These are phyloP conservation scores for Dallia pectoralis DNA, from an alignment of 2,797 vertebrate species.

Conservation along the genomic window DNA sequence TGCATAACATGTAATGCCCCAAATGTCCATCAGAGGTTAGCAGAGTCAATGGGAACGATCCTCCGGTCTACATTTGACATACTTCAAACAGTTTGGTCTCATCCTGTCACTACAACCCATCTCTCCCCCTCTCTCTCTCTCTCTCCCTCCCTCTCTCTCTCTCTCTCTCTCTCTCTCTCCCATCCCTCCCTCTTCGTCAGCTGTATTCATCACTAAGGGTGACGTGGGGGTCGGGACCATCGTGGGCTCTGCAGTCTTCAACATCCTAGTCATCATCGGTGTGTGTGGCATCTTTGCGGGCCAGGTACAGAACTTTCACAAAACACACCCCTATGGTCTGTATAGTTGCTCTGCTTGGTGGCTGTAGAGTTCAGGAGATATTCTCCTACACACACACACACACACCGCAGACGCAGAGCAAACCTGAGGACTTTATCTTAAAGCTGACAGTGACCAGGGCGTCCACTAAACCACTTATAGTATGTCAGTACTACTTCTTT, in stretches of 20 bases:
- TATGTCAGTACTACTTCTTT: too few species aligned
- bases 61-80: not conserved
- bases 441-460: too few species aligned
- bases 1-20: constrained; percentile 20
- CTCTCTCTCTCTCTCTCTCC: not conserved
- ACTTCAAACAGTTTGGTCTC: not conserved
- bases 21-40: constrained; percentile 52
- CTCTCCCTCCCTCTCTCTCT: not conserved
- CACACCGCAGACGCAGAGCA: not conserved
- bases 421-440: not conserved
- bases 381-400: not conserved
- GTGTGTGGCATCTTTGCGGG: constrained; percentile 78
- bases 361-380: not conserved
- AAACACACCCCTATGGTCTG: not conserved
- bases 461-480: too few species aligned
- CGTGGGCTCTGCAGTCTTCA: constrained; percentile 79
- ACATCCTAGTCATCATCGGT: constrained; percentile 80
- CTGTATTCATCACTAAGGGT: constrained; percentile 80
- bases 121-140: not conserved
- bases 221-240: constrained; percentile 79
- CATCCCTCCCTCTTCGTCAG: constrained; percentile 45
- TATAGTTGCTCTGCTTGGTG: not conserved
- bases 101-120: not conserved
- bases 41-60: constrained; percentile 14
- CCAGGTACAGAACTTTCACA: constrained; percentile 57